Conservation (phyloP, 2,797 vertebrate genomes). For the Mycteria americana region DNA sequence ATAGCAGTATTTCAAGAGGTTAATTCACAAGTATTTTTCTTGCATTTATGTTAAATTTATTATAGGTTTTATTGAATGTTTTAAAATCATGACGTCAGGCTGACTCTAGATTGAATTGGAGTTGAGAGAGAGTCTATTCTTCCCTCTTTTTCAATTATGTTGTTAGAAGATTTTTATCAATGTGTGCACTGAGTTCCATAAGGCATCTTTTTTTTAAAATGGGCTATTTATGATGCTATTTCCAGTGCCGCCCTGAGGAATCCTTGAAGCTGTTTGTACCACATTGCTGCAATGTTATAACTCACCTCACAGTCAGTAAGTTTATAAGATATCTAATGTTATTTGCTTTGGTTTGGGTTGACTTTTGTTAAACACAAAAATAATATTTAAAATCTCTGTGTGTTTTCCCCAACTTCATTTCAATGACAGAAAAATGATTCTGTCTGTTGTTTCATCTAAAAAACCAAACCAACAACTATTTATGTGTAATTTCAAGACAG, state of each 20-base stretch:
- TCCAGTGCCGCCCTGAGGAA: slow-evolving; percentile 91
- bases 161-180: neutral
- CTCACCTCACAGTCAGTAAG: slow-evolving; percentile 94
- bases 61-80: neutral
- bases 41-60: neutral
- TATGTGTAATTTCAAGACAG: neutral
- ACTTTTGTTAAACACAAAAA: neutral
- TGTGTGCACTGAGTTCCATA: neutral
- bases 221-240: slow-evolving; percentile 40
- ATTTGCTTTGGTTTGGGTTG: neutral
- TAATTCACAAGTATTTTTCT: neutral
- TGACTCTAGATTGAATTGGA: neutral
- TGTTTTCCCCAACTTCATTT: neutral
- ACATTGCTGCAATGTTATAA: slow-evolving; percentile 91
- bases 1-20: neutral
- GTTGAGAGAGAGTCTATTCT: neutral
- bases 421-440: neutral
- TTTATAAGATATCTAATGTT: slow-evolving; percentile 31
- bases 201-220: neutral
- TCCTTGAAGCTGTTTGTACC: slow-evolving; percentile 93
- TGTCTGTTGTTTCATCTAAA: neutral
- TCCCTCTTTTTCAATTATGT: neutral
- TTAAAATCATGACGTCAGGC: neutral
- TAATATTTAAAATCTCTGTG: neutral
- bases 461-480: neutral